Evolutionary conservation across 2,113 vertebrate genomes (phyloP).

Genomic region (Excalfactoria chinensis): DNA sequence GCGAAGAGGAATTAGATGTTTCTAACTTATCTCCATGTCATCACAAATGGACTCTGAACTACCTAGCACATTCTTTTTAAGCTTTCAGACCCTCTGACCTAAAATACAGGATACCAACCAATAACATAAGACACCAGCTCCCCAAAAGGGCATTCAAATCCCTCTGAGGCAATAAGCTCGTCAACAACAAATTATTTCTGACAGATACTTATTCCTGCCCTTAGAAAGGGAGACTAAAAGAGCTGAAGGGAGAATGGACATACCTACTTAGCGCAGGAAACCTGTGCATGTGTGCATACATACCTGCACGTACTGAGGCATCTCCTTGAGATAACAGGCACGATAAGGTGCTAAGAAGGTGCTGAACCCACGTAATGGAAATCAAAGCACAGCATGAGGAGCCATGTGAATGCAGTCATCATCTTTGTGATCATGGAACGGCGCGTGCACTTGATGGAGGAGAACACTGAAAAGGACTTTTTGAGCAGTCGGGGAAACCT

Average conservation of each 20-base stretch:
- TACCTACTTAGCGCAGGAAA: neutral
- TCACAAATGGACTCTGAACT: neutral
- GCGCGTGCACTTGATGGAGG: neutral
- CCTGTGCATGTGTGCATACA: neutral
- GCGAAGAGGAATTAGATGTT: neutral
- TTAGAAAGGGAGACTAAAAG: conserved; percentile 11
- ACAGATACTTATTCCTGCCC: conserved; percentile 48
- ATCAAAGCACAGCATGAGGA: neutral
- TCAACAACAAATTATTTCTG: conserved; percentile 48
- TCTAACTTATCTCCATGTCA: neutral
- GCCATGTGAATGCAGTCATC: neutral
- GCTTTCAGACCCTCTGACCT: neutral
- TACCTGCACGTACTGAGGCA: neutral
- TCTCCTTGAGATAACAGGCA: neutral
- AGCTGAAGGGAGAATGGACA: neutral
- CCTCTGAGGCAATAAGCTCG: conserved; percentile 52
- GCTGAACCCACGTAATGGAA: neutral
- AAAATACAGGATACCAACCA: conserved; percentile 25
- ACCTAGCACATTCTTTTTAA: neutral
- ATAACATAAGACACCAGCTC: neutral
- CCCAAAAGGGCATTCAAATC: conserved; percentile 52
- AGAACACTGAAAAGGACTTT: neutral
- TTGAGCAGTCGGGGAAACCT: neutral
- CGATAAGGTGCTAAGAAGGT: neutral
- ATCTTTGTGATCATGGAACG: neutral